Base-by-base conservation (phyloP, 2,888 invertebrate genomes). In the Tanytarsus gracilentus region DNA sequence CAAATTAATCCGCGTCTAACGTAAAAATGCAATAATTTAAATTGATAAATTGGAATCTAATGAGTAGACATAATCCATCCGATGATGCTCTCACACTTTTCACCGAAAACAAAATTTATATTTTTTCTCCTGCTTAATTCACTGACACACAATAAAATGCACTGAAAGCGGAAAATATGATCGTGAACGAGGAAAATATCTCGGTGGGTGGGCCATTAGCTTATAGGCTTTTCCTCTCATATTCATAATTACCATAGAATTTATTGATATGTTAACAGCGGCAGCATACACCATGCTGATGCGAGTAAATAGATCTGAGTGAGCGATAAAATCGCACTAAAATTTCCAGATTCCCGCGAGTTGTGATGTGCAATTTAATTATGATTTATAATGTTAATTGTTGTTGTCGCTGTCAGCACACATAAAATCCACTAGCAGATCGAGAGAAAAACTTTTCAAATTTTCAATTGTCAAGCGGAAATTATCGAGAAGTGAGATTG, bases 191-290 rank as follows among this genome's bases (percentile, higher is more conserved):
- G 33, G n/a, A 29, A 29, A 7, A 29, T 29, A 18, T 44, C 44
- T 23, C 44, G 23, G 18, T 44, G 44, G 44, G 44, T 44, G 44
- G 44, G 11, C 44, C 9, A 44, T 44, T 44, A 44, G 44, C 21
- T 23, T n/a, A n/a, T n/a, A 33, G n/a, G 33, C n/a, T n/a, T 11
- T 33, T 11, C 8, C 25, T 14, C 33, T 39, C 40, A 26, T 55
- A 53, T 25, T 53, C 16, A 53, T 36, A 53, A 53, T 40, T 55
- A 40, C 39, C 25, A n/a, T 39, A 18, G 14, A 18, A 26, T 55
- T 55, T 40, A 55, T 55, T 40, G 55, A 40, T 40, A 25, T 55
- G 23, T 25, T 40, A 55, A 55, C 55, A 55, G 16, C 53, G 21
- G 53, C n/a, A 9, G 50, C n/a, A 16, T 16, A 36, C 16, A 36